Evolutionary conservation across 2,113 vertebrate genomes (phyloP).

Genomic region (Trichechus manatus): DNA sequence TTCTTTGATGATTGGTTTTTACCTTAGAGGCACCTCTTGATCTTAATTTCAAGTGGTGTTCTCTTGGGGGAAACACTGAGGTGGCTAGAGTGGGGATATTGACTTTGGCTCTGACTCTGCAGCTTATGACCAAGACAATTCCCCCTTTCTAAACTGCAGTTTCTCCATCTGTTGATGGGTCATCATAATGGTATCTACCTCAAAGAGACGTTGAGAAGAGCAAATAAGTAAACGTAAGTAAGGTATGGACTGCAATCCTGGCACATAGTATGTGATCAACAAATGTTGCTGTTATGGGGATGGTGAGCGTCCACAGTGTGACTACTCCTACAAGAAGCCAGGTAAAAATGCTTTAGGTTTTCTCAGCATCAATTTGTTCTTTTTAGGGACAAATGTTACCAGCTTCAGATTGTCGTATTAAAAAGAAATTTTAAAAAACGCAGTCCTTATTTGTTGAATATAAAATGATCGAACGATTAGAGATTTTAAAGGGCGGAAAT

Average conservation of each 20-base stretch:
- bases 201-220: not conserved
- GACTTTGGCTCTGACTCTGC: no score
- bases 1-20: not conserved
- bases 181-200: not conserved
- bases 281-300: not conserved
- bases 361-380: not conserved
- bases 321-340: not conserved
- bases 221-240: not conserved
- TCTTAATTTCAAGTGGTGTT: not conserved
- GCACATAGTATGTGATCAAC: not conserved
- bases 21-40: not conserved
- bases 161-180: not conserved
- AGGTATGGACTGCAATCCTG: not conserved
- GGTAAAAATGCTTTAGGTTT: not conserved
- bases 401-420: not conserved
- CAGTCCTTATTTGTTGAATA: not conserved
- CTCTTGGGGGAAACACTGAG: not conserved
- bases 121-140: not conserved
- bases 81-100: no score
- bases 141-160: not conserved
- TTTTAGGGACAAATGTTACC: not conserved
- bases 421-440: not conserved
- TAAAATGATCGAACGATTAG: not conserved
- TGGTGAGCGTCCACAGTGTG: not conserved
- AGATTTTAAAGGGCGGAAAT: not conserved